These are phyloP conservation scores for Apantesis nais DNA, from an alignment of 2,888 invertebrate genomes.

Conservation along the genomic window DNA sequence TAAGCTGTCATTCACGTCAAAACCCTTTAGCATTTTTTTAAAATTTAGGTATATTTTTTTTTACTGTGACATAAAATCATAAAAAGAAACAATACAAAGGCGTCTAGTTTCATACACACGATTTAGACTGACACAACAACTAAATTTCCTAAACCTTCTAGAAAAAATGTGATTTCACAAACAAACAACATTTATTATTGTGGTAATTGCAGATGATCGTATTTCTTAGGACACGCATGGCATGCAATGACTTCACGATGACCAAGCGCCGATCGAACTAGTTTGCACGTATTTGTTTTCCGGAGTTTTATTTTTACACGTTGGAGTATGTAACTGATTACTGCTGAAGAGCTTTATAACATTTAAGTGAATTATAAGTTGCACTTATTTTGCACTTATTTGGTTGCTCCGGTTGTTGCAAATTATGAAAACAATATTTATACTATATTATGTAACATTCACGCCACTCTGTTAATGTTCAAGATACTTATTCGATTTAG, in stretches of 20 bases:
- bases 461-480: not conserved
- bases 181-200: not conserved
- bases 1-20: too few relatives aligned
- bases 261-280: not conserved
- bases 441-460: not conserved
- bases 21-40: not conserved
- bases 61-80: not conserved
- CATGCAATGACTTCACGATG: not conserved
- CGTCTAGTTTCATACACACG: not conserved
- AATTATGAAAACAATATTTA: not conserved
- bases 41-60: not conserved
- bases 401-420: not conserved
- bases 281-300: not conserved
- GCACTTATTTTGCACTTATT: too few relatives aligned
- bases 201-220: not conserved
- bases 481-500: constrained; percentile 14
- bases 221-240: not conserved
- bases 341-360: not conserved
- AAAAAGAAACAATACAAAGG: too few relatives aligned
- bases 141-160: too few relatives aligned
- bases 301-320: not conserved
- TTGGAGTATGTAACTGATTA: not conserved
- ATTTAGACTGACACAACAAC: not conserved
- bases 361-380: not conserved
- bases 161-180: not conserved